A percentile compares a stretch with the other conserved stretches of the same genome.
Conservation (phyloP, 1,140 invertebrate species). For the Lithobius niger region DNA sequence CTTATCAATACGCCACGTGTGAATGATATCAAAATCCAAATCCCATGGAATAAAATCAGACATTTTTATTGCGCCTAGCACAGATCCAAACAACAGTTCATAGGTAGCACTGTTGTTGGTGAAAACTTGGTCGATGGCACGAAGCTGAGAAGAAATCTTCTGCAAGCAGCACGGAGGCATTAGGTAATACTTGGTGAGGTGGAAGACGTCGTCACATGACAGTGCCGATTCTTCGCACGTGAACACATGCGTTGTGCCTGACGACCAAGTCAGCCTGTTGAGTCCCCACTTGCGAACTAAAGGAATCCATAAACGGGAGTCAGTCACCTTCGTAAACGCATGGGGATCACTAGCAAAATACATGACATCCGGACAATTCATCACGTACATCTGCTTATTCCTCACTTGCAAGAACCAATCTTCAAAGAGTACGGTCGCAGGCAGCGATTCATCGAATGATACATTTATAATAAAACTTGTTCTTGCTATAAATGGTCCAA, state of each 20-base stretch:
- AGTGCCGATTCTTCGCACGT: background rate
- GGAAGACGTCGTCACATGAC: background rate
- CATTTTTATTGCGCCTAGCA: conserved; percentile 26
- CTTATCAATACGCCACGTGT: background rate
- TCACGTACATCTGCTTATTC: conserved; percentile 16
- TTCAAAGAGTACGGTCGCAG: conserved; percentile 14
- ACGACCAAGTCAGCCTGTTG: background rate
- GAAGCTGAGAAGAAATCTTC: conserved; percentile 11
- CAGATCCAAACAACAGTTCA: conserved; percentile 24
- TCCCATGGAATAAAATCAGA: conserved; percentile 24
- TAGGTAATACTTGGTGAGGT: background rate
- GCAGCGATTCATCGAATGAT: conserved; percentile 12
- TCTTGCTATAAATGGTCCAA: conserved; percentile 24
- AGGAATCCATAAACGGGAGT: conserved; percentile 15
- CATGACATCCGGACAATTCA: conserved; percentile 6
- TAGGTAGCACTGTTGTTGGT: conserved; percentile 14
- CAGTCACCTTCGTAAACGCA: conserved; percentile 8
- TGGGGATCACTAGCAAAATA: background rate
- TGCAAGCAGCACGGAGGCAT: conserved; percentile 19
- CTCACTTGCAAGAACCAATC: conserved; percentile 19
- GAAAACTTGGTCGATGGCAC: conserved; percentile 9
- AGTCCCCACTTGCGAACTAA: conserved; percentile 18
- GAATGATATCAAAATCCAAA: conserved; percentile 21
- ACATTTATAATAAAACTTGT: conserved; percentile 13
- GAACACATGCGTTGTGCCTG: background rate